phyloP scores from a whole-genome alignment of 1,140 invertebrate species.

The Neodiprion lecontei region DNA sequence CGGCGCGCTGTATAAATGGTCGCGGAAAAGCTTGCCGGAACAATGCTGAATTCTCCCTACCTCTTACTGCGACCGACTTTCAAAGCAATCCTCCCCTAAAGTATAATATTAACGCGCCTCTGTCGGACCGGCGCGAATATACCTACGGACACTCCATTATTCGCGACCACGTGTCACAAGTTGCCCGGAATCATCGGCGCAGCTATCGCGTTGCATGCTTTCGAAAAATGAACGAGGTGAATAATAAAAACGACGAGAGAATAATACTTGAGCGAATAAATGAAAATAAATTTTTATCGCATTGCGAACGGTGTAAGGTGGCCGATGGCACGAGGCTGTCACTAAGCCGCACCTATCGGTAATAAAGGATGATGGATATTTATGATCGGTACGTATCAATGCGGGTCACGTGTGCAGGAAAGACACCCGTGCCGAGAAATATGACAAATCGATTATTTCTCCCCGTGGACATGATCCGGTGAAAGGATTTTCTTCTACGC shows the following conservation, averaged over 20 bases:
- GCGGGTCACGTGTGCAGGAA: slow-evolving; percentile 30
- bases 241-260: not conserved
- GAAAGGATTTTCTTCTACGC: not conserved
- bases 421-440: slow-evolving; percentile 37
- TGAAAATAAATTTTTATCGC: not conserved
- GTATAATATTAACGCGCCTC: not conserved
- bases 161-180: not conserved
- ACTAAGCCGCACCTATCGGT: not conserved
- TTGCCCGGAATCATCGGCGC: not conserved
- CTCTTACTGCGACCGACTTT: slow-evolving; percentile 8
- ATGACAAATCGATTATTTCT: slow-evolving; percentile 47
- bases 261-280: not conserved
- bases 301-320: too few species aligned
- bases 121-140: not conserved
- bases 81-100: slow-evolving; percentile 1
- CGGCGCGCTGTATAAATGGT: slow-evolving; percentile 37
- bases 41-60: slow-evolving; percentile 34
- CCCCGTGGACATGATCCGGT: not conserved
- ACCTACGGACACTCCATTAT: not conserved
- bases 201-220: not conserved
- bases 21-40: slow-evolving; percentile 33
- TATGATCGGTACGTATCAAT: slow-evolving; percentile 31
- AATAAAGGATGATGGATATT: slow-evolving; percentile 21
- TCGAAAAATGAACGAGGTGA: not conserved
- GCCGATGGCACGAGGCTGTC: not conserved